Evolutionary conservation across 1,140 invertebrate genomes (phyloP).

Genomic region (Heliconius congener): DNA sequence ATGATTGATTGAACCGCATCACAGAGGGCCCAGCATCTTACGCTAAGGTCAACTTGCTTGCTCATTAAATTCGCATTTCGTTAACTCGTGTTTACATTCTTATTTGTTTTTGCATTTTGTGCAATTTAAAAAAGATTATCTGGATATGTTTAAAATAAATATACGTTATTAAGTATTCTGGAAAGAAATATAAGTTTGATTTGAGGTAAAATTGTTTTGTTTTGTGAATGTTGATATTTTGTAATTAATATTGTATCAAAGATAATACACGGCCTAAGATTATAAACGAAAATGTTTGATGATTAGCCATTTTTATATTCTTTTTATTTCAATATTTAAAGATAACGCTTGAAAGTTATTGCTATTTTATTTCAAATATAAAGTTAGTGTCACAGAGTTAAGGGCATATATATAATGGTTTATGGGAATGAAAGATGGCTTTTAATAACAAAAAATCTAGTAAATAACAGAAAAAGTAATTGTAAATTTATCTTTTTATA

Average conservation of each 20-base stretch:
- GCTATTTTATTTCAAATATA: background rate
- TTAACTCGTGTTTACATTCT: slow-evolving; percentile 28
- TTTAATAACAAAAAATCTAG: background rate
- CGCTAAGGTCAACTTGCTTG: slow-evolving; percentile 25
- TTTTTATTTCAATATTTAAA: background rate
- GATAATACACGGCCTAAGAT: background rate
- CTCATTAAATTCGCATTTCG: slow-evolving; percentile 41
- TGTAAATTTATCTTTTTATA: too few species aligned
- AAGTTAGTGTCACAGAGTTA: background rate
- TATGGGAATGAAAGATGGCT: background rate
- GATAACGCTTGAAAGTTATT: background rate
- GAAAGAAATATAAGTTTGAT: background rate
- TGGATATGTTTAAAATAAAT: slow-evolving; percentile 20
- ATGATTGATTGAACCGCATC: slow-evolving; percentile 61
- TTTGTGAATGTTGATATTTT: background rate
- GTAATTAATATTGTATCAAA: slow-evolving; percentile 2
- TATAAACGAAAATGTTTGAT: too few species aligned
- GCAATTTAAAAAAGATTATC: slow-evolving; percentile 40
- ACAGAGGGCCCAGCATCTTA: slow-evolving; percentile 32
- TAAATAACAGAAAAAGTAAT: too few species aligned
- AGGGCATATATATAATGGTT: background rate
- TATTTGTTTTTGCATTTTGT: slow-evolving; percentile 32
- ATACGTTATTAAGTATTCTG: background rate
- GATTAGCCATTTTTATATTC: too few species aligned
- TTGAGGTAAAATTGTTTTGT: background rate